Evolutionary conservation across 2,888 invertebrate species (phyloP).

Genomic region (Meteorus colon): DNA sequence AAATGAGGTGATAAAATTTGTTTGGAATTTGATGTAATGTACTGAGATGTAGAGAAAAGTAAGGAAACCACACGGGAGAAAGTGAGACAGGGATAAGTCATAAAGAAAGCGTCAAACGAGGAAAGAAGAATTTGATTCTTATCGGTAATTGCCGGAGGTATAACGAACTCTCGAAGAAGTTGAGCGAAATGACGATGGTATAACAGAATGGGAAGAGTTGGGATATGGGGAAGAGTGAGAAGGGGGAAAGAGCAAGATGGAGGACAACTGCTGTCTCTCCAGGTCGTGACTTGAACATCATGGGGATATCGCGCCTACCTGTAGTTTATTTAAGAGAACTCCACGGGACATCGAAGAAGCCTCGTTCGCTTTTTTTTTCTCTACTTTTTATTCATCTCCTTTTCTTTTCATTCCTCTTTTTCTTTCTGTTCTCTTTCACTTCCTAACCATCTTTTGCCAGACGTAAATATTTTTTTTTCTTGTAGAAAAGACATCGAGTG

Average conservation of each 20-base stretch:
- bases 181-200: slow-evolving; percentile 38
- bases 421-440: slow-evolving; percentile 18
- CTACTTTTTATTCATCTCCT: slow-evolving; percentile 20
- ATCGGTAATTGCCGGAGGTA: slow-evolving; percentile 53
- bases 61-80: not conserved
- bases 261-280: slow-evolving; percentile 35
- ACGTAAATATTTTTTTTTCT: slow-evolving; percentile 37
- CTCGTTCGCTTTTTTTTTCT: slow-evolving; percentile 28
- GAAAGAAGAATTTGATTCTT: slow-evolving; percentile 51
- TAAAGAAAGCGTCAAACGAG: slow-evolving; percentile 47
- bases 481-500: slow-evolving; percentile 25
- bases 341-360: slow-evolving; percentile 55
- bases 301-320: slow-evolving; percentile 60
- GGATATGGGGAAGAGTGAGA: slow-evolving; percentile 13
- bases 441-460: slow-evolving; percentile 36
- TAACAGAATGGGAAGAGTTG: slow-evolving; percentile 42
- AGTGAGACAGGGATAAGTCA: slow-evolving; percentile 27
- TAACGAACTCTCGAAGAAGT: slow-evolving; percentile 50
- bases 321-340: slow-evolving; percentile 60
- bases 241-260: slow-evolving; percentile 28
- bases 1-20: slow-evolving; percentile 16
- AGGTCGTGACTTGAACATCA: slow-evolving; percentile 54
- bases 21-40: slow-evolving; percentile 10
- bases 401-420: slow-evolving; percentile 1
- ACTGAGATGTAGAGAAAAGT: not conserved